Evolutionary conservation across 1,140 invertebrate species (phyloP).

Genomic region (Lepidurus packardi): DNA sequence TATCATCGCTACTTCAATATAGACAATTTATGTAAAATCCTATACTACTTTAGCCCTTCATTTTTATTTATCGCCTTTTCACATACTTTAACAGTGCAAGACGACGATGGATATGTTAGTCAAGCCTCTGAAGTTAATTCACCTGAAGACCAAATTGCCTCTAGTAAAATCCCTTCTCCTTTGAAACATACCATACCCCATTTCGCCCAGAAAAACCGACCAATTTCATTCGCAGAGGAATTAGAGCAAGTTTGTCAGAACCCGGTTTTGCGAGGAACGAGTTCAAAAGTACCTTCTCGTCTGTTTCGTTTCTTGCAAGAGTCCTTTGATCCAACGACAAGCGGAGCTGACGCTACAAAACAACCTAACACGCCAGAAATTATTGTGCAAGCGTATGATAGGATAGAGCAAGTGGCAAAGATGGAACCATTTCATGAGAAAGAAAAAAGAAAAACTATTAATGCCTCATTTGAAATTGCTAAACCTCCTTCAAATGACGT

Average conservation of each 20-base stretch:
- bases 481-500: not conserved
- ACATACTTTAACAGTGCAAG: not conserved
- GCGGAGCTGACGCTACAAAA: not conserved
- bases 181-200: not conserved
- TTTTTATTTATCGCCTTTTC: not conserved
- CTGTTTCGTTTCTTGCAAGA: not conserved
- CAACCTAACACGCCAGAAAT: not conserved
- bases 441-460: not conserved
- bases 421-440: not conserved
- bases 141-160: not conserved
- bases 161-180: not conserved
- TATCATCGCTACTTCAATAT: not conserved
- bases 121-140: conserved; percentile 6
- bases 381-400: not conserved
- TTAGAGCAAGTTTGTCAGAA: conserved; percentile 9
- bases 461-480: not conserved
- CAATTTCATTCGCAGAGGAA: not conserved
- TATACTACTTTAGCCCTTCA: not conserved
- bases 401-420: not conserved
- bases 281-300: not conserved
- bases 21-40: not conserved
- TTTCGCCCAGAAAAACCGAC: not conserved
- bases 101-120: conserved; percentile 13
- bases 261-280: not conserved
- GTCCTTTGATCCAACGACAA: not conserved